Percentiles rank a stretch among this genome's conserved stretches.
phyloP scores from a whole-genome alignment of 2,888 invertebrate genomes.

The Eudasyphora cyanicolor region DNA sequence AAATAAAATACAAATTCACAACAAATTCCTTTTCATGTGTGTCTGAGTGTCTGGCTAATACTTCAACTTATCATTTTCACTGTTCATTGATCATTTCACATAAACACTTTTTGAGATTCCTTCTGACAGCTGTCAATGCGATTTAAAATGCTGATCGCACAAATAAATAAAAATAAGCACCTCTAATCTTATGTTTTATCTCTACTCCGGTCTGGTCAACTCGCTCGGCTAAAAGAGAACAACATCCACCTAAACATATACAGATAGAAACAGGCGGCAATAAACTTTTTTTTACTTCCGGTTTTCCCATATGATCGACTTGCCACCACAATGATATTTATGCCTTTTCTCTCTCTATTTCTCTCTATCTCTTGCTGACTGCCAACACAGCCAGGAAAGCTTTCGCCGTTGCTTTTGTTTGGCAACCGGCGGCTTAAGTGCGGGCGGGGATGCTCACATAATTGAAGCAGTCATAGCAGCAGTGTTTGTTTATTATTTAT shows the following conservation, averaged over 20 bases:
- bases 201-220: too few relatives aligned
- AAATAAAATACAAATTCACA: too few relatives aligned
- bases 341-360: neutral
- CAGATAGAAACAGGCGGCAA: neutral
- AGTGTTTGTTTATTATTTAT: neutral
- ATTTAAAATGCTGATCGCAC: neutral
- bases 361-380: neutral
- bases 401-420: neutral
- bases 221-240: too few relatives aligned
- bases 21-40: too few relatives aligned
- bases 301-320: neutral
- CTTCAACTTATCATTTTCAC: too few relatives aligned
- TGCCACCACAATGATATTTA: too few relatives aligned
- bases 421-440: neutral
- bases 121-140: conserved; percentile 39
- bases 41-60: too few relatives aligned
- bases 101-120: too few relatives aligned
- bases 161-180: neutral
- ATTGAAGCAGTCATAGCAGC: neutral
- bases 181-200: conserved; percentile 4
- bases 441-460: too few relatives aligned
- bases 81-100: conserved; percentile 2
- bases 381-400: neutral
- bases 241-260: too few relatives aligned
- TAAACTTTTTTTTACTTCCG: conserved; percentile 4